Percentiles rank a stretch among this genome's conserved stretches.
These are phyloP conservation scores for Gryon sp. DNA, from an alignment of 1,140 invertebrate species.

Conservation along the genomic window DNA sequence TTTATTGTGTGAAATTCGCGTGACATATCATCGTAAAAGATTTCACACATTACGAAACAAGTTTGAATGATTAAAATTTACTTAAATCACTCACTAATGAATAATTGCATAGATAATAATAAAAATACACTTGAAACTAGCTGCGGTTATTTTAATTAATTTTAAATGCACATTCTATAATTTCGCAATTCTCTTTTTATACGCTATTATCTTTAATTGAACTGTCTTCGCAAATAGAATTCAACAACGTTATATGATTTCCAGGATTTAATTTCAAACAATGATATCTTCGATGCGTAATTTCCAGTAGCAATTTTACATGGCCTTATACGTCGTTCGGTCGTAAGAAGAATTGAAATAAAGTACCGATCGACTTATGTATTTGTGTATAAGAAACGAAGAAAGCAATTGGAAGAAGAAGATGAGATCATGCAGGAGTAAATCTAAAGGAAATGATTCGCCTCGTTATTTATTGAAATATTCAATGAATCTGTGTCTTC, in stretches of 20 bases:
- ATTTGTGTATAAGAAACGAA: conserved; percentile 7
- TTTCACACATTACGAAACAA: too few species aligned
- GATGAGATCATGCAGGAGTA: background rate
- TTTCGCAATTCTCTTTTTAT: conserved; percentile 11
- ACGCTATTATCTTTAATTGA: conserved; percentile 30
- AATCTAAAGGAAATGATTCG: conserved; percentile 1
- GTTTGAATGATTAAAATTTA: too few species aligned
- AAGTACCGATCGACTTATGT: conserved; percentile 24
- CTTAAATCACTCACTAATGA: too few species aligned
- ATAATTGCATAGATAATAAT: too few species aligned
- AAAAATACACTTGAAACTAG: too few species aligned
- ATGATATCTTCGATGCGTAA: conserved; percentile 39
- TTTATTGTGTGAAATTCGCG: too few species aligned
- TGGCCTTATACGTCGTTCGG: conserved; percentile 24
- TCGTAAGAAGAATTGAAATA: conserved; percentile 18
- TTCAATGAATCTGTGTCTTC: too few species aligned
- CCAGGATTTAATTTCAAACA: conserved; percentile 30
- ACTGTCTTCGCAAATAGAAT: conserved; percentile 30
- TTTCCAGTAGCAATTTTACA: conserved; percentile 44
- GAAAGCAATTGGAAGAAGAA: conserved; percentile 1
- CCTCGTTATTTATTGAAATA: background rate
- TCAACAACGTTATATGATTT: conserved; percentile 33
- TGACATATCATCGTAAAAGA: too few species aligned
- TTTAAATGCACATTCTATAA: background rate
- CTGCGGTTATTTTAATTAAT: conserved; percentile 25